Conservation (phyloP, 2,888 invertebrate genomes). For the Odontocolon sp. region DNA sequence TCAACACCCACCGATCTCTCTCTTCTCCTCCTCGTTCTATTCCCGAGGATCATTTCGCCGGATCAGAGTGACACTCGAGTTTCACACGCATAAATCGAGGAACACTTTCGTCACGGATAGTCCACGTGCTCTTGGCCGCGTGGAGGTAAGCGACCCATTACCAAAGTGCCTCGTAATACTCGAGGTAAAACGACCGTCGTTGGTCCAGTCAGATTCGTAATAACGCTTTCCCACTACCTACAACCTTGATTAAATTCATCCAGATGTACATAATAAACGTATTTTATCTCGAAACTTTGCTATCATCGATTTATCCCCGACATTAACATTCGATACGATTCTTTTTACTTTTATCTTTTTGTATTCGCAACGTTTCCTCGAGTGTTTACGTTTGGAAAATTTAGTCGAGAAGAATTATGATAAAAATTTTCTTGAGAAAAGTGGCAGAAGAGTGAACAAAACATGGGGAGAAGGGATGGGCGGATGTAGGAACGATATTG, state of each 20-base stretch:
- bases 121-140: neutral
- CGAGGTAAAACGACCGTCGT: too few relatives aligned
- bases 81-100: conserved; percentile 25
- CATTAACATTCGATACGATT: too few relatives aligned
- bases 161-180: neutral
- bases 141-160: neutral
- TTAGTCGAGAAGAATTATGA: conserved; percentile 43
- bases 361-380: too few relatives aligned
- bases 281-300: neutral
- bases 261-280: neutral
- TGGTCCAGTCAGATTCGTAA: neutral
- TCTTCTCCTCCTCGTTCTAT: neutral
- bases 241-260: neutral
- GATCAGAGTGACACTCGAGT: neutral
- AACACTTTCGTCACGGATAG: conserved; percentile 1
- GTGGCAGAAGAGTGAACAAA: conserved; percentile 22
- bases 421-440: conserved; percentile 38
- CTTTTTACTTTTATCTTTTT: too few relatives aligned
- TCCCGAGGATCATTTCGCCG: neutral
- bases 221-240: neutral
- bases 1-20: neutral
- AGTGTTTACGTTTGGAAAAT: conserved; percentile 28
- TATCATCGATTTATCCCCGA: too few relatives aligned
- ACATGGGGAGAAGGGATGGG: too few relatives aligned
- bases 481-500: conserved; percentile 51